Evolutionary conservation across 2,888 invertebrate species (phyloP).

Genomic region (Pinctada fucata): DNA sequence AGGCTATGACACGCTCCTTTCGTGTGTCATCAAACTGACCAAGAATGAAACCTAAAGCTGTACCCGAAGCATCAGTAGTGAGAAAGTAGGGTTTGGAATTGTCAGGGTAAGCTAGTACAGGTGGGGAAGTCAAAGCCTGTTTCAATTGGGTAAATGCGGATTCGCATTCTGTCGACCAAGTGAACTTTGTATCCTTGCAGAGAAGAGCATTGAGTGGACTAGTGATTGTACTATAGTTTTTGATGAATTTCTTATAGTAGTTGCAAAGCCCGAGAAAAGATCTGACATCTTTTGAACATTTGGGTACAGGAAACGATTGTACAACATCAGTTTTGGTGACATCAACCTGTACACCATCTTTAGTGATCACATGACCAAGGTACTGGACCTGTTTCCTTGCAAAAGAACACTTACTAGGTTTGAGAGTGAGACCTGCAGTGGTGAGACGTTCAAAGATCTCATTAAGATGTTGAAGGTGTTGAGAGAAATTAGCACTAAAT

Average conservation of each 20-base stretch:
- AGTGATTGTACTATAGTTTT: constrained; percentile 30
- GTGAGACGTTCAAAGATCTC: constrained; percentile 34
- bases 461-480: constrained; percentile 38
- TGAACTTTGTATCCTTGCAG: constrained; percentile 29
- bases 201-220: constrained; percentile 34
- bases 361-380: constrained; percentile 45
- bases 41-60: constrained; percentile 44
- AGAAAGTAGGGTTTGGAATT: constrained; percentile 15
- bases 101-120: constrained; percentile 22
- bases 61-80: constrained; percentile 27
- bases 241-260: constrained; percentile 39
- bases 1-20: constrained; percentile 29
- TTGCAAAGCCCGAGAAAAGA: too few relatives aligned
- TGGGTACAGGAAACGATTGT: constrained; percentile 33
- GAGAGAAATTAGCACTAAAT: constrained; percentile 27
- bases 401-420: constrained; percentile 43
- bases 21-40: constrained; percentile 40
- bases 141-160: constrained; percentile 27
- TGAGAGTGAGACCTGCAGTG: constrained; percentile 33
- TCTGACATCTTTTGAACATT: background rate
- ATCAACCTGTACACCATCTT: too few relatives aligned
- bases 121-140: constrained; percentile 7
- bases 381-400: constrained; percentile 27
- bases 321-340: too few relatives aligned
- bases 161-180: constrained; percentile 37